Conservation (phyloP, 2,888 invertebrate species). For the Halocaridina rubra region DNA sequence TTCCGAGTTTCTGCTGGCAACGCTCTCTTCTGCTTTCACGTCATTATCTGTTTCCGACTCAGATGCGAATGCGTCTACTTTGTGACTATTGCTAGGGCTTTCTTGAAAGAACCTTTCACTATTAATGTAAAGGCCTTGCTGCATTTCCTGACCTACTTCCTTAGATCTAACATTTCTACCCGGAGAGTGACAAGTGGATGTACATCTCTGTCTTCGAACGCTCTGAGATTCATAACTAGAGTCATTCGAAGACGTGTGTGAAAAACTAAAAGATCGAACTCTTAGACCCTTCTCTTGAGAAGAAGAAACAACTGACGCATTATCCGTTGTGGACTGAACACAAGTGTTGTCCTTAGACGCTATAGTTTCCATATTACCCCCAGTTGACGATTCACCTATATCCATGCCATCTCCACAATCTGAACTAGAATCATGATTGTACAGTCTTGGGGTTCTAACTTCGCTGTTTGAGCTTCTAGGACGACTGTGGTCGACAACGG, state of each 20-base stretch:
- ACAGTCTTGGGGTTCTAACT: neutral
- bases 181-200: constrained; percentile 56
- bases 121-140: constrained; percentile 17
- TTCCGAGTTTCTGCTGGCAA: constrained; percentile 13
- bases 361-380: constrained; percentile 3
- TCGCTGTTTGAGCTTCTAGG: neutral
- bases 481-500: neutral
- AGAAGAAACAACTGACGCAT: constrained; percentile 48
- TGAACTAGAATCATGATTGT: constrained; percentile 22
- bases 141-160: neutral
- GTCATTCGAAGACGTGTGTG: constrained; percentile 44
- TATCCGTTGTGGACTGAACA: constrained; percentile 49
- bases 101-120: constrained; percentile 25
- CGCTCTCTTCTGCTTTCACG: neutral
- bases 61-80: neutral
- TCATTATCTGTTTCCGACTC: constrained; percentile 49
- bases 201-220: constrained; percentile 56
- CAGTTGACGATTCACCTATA: neutral
- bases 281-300: constrained; percentile 53
- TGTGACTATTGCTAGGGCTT: constrained; percentile 12
- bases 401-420: constrained; percentile 25
- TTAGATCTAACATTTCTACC: constrained; percentile 3
- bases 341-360: constrained; percentile 1
- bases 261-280: constrained; percentile 31
- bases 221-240: constrained; percentile 38